Evolutionary conservation across 1,140 invertebrate species (phyloP).

Genomic region (Drosophila yakuba): DNA sequence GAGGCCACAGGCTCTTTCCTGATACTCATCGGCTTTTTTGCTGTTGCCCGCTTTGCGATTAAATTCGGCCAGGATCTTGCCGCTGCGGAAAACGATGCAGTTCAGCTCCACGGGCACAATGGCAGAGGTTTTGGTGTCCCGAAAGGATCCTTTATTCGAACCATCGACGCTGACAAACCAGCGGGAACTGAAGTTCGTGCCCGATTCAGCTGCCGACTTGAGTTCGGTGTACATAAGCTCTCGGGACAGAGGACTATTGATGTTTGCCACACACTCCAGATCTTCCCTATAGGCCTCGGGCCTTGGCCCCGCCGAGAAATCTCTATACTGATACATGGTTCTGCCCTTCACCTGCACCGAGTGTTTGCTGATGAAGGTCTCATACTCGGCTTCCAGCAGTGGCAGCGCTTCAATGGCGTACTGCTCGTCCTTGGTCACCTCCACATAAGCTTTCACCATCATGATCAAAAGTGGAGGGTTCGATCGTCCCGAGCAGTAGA

Average conservation of each 20-base stretch:
- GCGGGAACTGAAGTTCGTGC: constrained; percentile 96
- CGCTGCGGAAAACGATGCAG: constrained; percentile 93
- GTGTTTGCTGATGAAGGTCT: constrained; percentile 91
- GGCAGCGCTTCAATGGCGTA: constrained; percentile 89
- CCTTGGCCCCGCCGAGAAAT: constrained; percentile 90
- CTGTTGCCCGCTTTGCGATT: constrained; percentile 87
- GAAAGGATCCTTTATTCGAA: constrained; percentile 90
- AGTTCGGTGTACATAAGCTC: constrained; percentile 91
- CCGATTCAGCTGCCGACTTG: constrained; percentile 95
- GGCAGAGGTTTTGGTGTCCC: constrained; percentile 89
- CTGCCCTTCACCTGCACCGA: constrained; percentile 88
- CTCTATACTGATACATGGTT: constrained; percentile 90
- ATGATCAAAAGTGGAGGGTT: constrained; percentile 94
- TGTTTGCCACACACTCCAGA: constrained; percentile 85
- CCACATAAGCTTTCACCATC: constrained; percentile 93
- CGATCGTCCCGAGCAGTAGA: constrained; percentile 92
- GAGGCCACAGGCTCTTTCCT: constrained; percentile 87
- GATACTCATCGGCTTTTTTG: constrained; percentile 88
- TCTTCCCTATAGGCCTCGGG: constrained; percentile 95
- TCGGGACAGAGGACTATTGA: constrained; percentile 87
- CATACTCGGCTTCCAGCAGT: constrained; percentile 91
- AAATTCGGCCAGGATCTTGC: constrained; percentile 90
- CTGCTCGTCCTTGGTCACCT: constrained; percentile 88
- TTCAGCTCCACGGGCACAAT: constrained; percentile 97
- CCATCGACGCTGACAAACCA: constrained; percentile 91